Evolutionary conservation across 2,113 vertebrate species (phyloP).

Genomic region (Ammospiza nelsoni): DNA sequence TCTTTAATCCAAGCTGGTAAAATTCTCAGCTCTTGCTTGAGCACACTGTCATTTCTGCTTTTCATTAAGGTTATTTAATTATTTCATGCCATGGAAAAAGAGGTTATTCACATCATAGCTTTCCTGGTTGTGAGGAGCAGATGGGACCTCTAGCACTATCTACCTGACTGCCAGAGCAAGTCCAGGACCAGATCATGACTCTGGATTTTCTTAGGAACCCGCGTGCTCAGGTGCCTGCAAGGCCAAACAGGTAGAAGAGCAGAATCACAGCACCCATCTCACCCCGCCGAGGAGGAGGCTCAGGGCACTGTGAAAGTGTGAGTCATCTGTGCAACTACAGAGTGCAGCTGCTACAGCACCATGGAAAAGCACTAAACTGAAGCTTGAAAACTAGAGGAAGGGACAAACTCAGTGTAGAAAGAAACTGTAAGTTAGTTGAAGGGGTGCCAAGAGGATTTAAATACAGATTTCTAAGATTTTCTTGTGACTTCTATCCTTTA

Average conservation of each 20-base stretch:
- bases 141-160: background rate
- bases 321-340: background rate
- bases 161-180: background rate
- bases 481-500: background rate
- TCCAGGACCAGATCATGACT: background rate
- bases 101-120: background rate
- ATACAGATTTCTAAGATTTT: background rate
- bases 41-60: background rate
- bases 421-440: background rate
- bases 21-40: constrained; percentile 4
- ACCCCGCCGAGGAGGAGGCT: background rate
- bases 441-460: background rate
- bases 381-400: background rate
- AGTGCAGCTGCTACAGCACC: background rate
- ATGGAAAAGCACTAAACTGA: background rate
- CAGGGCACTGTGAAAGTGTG: background rate
- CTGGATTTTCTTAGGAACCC: background rate
- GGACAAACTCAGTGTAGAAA: background rate
- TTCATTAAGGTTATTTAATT: background rate
- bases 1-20: background rate
- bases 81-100: background rate
- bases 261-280: background rate
- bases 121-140: background rate
- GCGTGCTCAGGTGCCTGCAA: background rate
- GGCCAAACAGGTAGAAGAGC: accelerated